phyloP scores from a whole-genome alignment of 2,113 vertebrate species.

The Gambusia holbrooki region DNA sequence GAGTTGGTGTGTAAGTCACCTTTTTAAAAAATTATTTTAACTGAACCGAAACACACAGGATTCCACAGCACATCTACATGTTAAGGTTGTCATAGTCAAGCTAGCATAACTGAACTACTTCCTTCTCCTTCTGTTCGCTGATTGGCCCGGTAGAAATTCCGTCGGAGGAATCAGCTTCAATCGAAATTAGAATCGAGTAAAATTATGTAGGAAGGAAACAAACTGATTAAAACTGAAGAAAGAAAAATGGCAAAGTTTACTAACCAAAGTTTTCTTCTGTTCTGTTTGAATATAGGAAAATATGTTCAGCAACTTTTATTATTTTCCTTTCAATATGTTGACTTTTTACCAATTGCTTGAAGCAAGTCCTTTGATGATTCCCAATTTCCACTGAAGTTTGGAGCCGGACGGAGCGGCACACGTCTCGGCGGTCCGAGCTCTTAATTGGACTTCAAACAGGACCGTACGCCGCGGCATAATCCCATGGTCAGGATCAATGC shows the following conservation, averaged over 20 bases:
- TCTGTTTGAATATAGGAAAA: neutral
- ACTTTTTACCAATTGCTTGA: neutral
- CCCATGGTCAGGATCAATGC: slow-evolving; percentile 50
- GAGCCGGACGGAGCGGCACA: neutral
- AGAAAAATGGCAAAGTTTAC: neutral
- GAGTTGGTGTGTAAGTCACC: no score
- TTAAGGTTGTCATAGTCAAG: no score
- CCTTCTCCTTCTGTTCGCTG: no score
- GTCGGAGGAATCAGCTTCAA: no score
- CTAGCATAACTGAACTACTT: no score
- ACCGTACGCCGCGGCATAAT: slow-evolving; percentile 30
- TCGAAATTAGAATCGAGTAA: no score
- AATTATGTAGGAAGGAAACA: no score
- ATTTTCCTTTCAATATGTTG: neutral
- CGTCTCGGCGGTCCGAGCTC: slow-evolving; percentile 3
- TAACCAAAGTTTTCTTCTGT: neutral
- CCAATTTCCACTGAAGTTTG: slow-evolving; percentile 17
- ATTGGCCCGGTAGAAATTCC: no score
- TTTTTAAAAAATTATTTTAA: no score
- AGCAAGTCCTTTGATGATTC: slow-evolving; percentile 1
- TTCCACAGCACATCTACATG: no score
- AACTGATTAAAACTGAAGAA: neutral
- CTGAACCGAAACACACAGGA: no score
- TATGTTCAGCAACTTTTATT: neutral
- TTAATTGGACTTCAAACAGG: slow-evolving; percentile 52